These are phyloP conservation scores for Aleiodes sp. DNA, from an alignment of 1,140 invertebrate species.

Conservation along the genomic window DNA sequence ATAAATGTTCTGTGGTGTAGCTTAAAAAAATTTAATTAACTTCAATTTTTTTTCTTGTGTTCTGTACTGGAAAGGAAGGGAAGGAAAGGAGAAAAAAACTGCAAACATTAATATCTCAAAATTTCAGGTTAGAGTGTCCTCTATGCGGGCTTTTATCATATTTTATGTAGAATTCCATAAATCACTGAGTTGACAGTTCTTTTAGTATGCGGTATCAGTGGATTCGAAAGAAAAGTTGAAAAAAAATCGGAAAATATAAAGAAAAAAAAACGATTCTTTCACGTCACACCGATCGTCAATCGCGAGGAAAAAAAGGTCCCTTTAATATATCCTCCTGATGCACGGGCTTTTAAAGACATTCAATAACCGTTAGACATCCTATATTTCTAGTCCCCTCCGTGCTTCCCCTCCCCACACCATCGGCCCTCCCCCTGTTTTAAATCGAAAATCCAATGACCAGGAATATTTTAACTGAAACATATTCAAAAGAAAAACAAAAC, in stretches of 20 bases:
- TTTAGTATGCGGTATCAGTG: neutral
- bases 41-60: neutral
- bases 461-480: neutral
- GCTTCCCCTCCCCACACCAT: neutral
- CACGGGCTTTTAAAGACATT: conserved; percentile 14
- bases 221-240: neutral
- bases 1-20: neutral
- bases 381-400: neutral
- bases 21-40: conserved; percentile 6
- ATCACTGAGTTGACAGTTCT: neutral
- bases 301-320: neutral
- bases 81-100: neutral
- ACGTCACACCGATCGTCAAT: conserved; percentile 4
- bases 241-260: neutral
- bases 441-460: neutral
- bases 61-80: too few species aligned
- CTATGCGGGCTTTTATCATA: neutral
- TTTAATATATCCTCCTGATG: neutral
- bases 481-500: neutral
- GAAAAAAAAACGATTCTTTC: neutral
- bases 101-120: neutral
- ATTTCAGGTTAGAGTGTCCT: neutral
- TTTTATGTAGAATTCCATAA: neutral
- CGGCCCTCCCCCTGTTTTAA: neutral
- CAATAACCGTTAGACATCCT: neutral